Evolutionary conservation across 1,140 invertebrate genomes (phyloP), one percentile per base, ranked within the genome.

Genomic region (Helicoverpa armigera): DNA sequence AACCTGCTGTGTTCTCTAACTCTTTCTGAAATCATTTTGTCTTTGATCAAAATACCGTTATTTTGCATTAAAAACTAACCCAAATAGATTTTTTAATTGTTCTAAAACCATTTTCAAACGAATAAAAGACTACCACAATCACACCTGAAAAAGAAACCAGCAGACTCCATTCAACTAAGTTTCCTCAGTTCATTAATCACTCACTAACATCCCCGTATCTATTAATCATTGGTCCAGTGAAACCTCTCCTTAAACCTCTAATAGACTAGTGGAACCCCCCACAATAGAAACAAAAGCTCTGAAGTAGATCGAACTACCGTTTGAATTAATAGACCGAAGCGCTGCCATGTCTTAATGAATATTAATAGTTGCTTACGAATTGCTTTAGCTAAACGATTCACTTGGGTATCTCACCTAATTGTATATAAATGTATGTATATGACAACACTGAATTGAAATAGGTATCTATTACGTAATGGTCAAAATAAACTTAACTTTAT

Each of bases 361-460:
- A 72, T 72, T 54, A 72, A 72, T 72, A 31, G 69, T 72, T 72
- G 50, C 69, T 72, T 72, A 72, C 69, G 69, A 72, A 53, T 29
- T 29, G 9, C 23, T 31, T 31, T 54, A 51, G 13, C 0, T 61
- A 13, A 13, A 10, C 29, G 23, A 31, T 43, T 43, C 5, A 9
- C 35, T 43, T 43, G 35, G 4, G 35, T 43, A 43, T 43, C 35
- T 35, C 35, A 43, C 35, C 5, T 43, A 43, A 43, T 9, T 43
- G 9, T 43, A 43, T 43, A 43, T 9, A 43, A 23, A 23, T 23
- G 23, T 23, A 5, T 43, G 9, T 43, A 7, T 9, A 43, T 9
- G 35, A 43, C 35, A 43, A 43, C 1, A 18, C 29, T 60, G 18
- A 18, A 60, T 29, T 60, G 18, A 60, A 60, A 29, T 2, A 60